These are phyloP conservation scores for Butorides virescens DNA, from an alignment of 2,113 vertebrate genomes.

Conservation along the genomic window DNA sequence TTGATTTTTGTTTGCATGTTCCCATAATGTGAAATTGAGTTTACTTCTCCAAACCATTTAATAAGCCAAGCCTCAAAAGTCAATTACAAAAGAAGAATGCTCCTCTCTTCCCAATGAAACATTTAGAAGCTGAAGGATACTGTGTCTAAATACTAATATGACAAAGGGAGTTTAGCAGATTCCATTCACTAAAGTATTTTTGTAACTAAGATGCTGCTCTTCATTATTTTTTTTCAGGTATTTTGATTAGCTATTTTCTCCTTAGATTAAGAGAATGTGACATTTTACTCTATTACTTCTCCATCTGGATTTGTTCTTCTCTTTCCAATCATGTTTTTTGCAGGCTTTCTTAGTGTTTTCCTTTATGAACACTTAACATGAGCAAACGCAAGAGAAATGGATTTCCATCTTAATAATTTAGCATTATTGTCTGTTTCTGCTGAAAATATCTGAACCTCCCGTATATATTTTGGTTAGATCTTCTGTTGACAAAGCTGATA, in stretches of 20 bases:
- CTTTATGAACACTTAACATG: background rate
- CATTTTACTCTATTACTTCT: background rate
- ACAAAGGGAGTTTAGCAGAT: background rate
- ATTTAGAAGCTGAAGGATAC: background rate
- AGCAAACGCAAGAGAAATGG: background rate
- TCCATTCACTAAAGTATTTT: background rate
- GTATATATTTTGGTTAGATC: background rate
- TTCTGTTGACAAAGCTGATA: background rate
- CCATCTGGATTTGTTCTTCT: background rate
- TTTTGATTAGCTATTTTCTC: background rate
- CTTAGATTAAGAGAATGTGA: background rate
- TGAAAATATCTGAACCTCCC: background rate
- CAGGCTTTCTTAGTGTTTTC: background rate
- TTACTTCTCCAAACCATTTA: slow-evolving; percentile 4
- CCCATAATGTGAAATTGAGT: background rate
- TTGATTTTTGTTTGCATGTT: background rate
- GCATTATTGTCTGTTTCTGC: background rate
- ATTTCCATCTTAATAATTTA: background rate
- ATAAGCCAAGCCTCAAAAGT: background rate
- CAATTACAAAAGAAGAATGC: background rate
- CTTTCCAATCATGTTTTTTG: background rate
- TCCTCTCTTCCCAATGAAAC: background rate
- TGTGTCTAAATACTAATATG: background rate
- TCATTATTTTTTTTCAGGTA: background rate
- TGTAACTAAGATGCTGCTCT: background rate